phyloP scores from a whole-genome alignment of 2,113 vertebrate genomes.

The Notarius lentiginosus region DNA sequence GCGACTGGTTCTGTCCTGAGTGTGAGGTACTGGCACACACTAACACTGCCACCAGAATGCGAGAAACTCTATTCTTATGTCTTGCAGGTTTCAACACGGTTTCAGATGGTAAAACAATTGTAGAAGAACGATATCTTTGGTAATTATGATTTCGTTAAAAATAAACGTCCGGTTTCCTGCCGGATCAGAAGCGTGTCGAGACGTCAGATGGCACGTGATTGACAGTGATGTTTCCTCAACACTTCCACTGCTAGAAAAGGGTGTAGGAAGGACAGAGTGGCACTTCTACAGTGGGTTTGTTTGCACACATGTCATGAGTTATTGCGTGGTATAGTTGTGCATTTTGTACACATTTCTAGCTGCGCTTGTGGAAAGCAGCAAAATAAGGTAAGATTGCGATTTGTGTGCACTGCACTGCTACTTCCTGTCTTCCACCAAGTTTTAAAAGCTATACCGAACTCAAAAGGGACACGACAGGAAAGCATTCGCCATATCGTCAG shows the following conservation, averaged over 20 bases:
- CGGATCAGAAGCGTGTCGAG: neutral
- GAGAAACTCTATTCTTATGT: neutral
- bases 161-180: neutral
- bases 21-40: conserved; percentile 85
- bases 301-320: neutral
- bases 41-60: neutral
- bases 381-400: neutral
- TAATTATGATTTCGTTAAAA: too few relatives aligned
- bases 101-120: neutral
- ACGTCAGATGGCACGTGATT: neutral
- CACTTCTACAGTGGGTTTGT: neutral
- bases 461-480: neutral
- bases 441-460: neutral
- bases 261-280: neutral
- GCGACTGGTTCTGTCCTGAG: conserved; percentile 99
- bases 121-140: neutral
- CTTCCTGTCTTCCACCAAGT: neutral
- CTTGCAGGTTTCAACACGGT: neutral
- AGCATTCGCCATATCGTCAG: neutral
- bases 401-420: neutral
- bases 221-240: neutral
- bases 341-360: neutral
- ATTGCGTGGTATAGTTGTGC: neutral
- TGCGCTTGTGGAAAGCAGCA: neutral
- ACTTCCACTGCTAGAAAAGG: neutral